Evolutionary conservation across 2,888 invertebrate species (phyloP).

Genomic region (Fragum sueziense): DNA sequence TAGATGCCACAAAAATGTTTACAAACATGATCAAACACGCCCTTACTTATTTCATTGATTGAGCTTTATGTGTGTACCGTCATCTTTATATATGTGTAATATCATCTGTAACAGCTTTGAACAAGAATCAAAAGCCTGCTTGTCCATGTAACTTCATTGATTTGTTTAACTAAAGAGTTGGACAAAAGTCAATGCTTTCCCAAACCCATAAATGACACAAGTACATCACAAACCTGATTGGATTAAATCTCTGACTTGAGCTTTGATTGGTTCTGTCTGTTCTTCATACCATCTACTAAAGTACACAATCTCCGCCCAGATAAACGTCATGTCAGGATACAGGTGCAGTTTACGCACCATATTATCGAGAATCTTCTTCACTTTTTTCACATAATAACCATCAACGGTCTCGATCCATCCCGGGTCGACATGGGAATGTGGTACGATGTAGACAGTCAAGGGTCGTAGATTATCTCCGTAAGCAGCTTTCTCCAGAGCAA

Average conservation of each 20-base stretch:
- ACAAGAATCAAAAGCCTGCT: too few relatives aligned
- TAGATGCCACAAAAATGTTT: too few relatives aligned
- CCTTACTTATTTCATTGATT: too few relatives aligned
- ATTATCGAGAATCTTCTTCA: constrained; percentile 93
- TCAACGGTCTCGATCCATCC: constrained; percentile 98
- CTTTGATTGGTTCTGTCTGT: constrained; percentile 70
- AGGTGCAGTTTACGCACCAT: constrained; percentile 93
- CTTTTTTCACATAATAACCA: constrained; percentile 91
- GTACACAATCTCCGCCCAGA: constrained; percentile 81
- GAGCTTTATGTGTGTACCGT: too few relatives aligned
- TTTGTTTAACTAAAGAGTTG: too few relatives aligned
- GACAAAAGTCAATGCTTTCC: not conserved
- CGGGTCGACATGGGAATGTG: constrained; percentile 98
- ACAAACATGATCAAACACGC: too few relatives aligned
- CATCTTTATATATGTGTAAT: too few relatives aligned
- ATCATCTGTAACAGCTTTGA: too few relatives aligned
- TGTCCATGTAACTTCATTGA: too few relatives aligned
- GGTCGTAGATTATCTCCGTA: constrained; percentile 51
- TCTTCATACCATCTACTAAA: constrained; percentile 81
- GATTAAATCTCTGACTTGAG: constrained; percentile 73
- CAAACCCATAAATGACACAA: too few relatives aligned
- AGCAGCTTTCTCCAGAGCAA: constrained; percentile 55
- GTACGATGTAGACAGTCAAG: constrained; percentile 87
- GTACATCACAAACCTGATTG: constrained; percentile 61
- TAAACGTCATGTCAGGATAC: constrained; percentile 87